These are phyloP conservation scores for Marisa cornuarietis DNA, from an alignment of 1,140 invertebrate species.

Conservation along the genomic window DNA sequence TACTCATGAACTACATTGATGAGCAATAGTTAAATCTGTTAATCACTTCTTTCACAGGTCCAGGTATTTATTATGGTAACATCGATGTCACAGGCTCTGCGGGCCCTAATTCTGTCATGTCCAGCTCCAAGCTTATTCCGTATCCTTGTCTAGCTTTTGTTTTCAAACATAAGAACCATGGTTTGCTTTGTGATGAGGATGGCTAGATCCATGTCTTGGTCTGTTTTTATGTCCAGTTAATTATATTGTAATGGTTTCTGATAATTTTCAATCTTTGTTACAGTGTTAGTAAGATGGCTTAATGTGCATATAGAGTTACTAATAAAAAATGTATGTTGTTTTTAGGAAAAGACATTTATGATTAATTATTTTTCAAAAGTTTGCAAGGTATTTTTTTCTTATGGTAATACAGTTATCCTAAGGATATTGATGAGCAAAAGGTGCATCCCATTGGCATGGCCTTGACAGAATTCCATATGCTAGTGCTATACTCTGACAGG, in stretches of 20 bases:
- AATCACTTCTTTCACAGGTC: conserved; percentile 49
- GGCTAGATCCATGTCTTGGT: no score
- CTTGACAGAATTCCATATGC: conserved; percentile 89
- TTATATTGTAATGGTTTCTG: no score
- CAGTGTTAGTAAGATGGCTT: no score
- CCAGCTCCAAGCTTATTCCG: conserved; percentile 72
- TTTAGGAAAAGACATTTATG: no score
- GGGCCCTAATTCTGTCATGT: conserved; percentile 70
- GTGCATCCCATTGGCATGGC: conserved; percentile 78
- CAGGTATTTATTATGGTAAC: conserved; percentile 65
- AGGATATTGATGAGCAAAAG: conserved; percentile 46
- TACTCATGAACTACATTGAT: no score
- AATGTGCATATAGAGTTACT: background rate
- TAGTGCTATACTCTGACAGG: conserved; percentile 84
- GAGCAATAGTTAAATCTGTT: no score
- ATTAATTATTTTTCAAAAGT: no score
- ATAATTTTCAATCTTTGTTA: no score
- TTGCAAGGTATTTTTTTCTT: conserved; percentile 10
- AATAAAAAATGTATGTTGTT: no score
- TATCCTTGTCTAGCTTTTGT: conserved; percentile 65
- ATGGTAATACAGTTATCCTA: conserved; percentile 44
- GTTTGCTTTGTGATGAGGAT: no score
- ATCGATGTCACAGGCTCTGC: conserved; percentile 58
- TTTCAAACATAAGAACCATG: no score
- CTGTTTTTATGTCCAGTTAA: no score